These are phyloP conservation scores for Malurus splendens DNA, from an alignment of 2,797 vertebrate genomes.

Conservation along the genomic window DNA sequence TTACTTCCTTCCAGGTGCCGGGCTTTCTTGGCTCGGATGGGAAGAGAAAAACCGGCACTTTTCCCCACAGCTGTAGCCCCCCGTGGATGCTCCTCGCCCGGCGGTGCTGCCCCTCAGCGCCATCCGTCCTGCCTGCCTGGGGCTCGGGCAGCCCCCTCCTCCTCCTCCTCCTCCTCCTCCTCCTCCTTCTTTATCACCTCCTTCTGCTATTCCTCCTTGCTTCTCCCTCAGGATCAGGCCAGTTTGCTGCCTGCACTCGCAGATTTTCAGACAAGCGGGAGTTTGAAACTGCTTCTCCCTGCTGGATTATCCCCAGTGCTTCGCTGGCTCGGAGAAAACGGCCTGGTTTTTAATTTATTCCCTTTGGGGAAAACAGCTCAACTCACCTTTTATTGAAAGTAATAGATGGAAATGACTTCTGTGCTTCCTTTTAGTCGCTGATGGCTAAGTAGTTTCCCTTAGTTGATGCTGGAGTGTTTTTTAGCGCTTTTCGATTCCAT, in stretches of 20 bases:
- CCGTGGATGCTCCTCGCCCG: background rate
- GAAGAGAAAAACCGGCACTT: background rate
- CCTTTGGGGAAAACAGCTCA: background rate
- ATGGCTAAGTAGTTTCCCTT: background rate
- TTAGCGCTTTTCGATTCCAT: rapidly evolving
- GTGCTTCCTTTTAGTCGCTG: background rate
- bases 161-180: background rate
- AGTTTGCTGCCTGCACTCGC: background rate
- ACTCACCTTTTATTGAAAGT: background rate
- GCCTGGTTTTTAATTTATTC: background rate
- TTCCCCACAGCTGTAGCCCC: rapidly evolving
- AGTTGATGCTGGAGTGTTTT: background rate
- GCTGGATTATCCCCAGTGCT: background rate
- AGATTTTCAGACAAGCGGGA: background rate
- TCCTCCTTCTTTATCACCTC: background rate
- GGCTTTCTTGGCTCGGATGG: background rate
- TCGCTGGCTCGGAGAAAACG: background rate
- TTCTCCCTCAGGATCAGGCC: background rate
- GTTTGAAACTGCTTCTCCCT: background rate
- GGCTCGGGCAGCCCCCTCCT: background rate
- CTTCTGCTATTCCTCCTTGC: background rate
- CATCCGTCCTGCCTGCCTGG: background rate
- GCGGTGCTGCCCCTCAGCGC: background rate
- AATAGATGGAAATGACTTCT: background rate
- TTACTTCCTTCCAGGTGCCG: rapidly evolving